Evolutionary conservation across 2,113 vertebrate species (phyloP).

Genomic region (Haliaeetus leucogaster): DNA sequence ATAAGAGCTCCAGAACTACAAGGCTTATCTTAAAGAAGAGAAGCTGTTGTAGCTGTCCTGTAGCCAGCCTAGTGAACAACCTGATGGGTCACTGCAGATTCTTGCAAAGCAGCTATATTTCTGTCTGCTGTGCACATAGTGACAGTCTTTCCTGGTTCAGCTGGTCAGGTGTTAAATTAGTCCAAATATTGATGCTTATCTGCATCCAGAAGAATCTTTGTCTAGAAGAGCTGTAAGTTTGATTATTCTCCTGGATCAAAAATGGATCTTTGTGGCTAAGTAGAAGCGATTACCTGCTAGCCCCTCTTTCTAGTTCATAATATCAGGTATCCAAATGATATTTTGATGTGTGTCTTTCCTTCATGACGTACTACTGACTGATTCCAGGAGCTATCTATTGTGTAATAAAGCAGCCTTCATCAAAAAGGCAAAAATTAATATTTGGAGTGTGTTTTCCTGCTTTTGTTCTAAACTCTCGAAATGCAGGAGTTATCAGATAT

Average conservation of each 20-base stretch:
- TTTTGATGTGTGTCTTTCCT: neutral
- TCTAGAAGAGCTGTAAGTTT: neutral
- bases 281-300: neutral
- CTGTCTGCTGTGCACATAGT: neutral
- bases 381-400: neutral
- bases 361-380: neutral
- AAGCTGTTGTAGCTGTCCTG: neutral
- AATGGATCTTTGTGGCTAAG: neutral
- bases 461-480: constrained; percentile 13
- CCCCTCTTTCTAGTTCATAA: neutral
- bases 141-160: neutral
- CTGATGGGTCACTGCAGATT: neutral
- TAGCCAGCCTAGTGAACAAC: neutral
- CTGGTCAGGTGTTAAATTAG: neutral
- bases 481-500: neutral
- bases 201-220: neutral
- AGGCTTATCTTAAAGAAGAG: neutral
- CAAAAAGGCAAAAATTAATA: neutral
- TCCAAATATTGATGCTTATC: neutral
- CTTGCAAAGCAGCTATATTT: neutral
- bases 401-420: neutral
- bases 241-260: neutral
- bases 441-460: constrained; percentile 28
- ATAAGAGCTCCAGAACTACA: neutral
- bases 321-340: neutral